phyloP scores from a whole-genome alignment of 2,888 invertebrate species.

The Polymixis lichenea region DNA sequence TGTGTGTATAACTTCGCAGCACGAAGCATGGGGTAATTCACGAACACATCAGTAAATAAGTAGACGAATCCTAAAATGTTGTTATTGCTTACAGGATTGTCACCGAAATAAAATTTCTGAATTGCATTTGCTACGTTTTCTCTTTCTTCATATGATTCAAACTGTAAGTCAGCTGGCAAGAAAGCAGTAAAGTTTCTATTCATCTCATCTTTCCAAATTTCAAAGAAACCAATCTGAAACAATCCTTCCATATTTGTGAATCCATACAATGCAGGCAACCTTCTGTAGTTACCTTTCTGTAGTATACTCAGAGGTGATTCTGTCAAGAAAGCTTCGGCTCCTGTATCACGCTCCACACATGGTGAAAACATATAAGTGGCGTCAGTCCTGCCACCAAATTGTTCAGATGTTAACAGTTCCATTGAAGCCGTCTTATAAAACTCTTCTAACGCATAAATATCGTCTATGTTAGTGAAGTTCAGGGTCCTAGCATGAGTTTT shows the following conservation, averaged over 20 bases:
- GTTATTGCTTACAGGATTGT: conserved; percentile 61
- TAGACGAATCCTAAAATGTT: conserved; percentile 69
- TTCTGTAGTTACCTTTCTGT: conserved; percentile 64
- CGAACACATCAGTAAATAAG: conserved; percentile 71
- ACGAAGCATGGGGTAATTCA: conserved; percentile 67
- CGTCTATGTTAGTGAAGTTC: background rate
- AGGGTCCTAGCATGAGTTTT: background rate
- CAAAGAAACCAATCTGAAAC: background rate
- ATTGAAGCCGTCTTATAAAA: too few relatives aligned
- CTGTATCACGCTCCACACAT: background rate
- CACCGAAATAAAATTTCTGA: conserved; percentile 73
- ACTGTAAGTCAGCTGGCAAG: conserved; percentile 66
- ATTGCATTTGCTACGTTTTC: conserved; percentile 67
- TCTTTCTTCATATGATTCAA: conserved; percentile 67
- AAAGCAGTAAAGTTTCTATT: background rate
- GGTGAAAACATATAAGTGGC: too few relatives aligned
- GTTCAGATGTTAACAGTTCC: too few relatives aligned
- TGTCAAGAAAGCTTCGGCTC: background rate
- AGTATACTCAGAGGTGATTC: too few relatives aligned
- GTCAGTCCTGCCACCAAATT: too few relatives aligned
- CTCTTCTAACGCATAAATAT: conserved; percentile 4
- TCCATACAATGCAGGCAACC: conserved; percentile 70
- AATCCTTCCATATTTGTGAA: conserved; percentile 49
- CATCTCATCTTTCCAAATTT: background rate
- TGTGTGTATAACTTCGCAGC: conserved; percentile 69